A percentile compares a stretch with the other conserved stretches of the same genome.
phyloP scores from a whole-genome alignment of 1,140 invertebrate species.

The Danaus plexippus region DNA sequence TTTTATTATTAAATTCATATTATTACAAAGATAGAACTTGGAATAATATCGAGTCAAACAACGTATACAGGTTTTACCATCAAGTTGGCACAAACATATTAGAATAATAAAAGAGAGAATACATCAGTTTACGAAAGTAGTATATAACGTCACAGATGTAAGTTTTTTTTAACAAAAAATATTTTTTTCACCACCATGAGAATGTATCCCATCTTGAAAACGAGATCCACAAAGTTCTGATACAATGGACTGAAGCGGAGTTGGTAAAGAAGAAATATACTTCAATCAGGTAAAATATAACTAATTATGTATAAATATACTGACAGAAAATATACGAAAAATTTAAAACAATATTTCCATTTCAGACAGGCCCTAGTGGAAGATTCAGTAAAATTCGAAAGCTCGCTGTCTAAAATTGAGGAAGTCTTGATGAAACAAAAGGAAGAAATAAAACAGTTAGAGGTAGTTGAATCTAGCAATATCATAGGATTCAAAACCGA shows the following conservation, averaged over 20 bases:
- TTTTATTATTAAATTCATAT: no score
- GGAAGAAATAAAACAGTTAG: slow-evolving; percentile 79
- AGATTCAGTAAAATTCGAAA: slow-evolving; percentile 81
- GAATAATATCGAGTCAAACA: no score
- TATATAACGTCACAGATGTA: no score
- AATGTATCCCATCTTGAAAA: slow-evolving; percentile 81
- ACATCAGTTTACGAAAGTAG: no score
- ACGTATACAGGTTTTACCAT: no score
- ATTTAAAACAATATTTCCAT: slow-evolving; percentile 2
- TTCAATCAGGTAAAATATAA: slow-evolving; percentile 72
- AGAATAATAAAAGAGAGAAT: no score
- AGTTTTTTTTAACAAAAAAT: no score
- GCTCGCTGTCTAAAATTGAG: slow-evolving; percentile 78
- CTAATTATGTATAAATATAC: background rate
- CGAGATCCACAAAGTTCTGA: slow-evolving; percentile 81
- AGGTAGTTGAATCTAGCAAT: slow-evolving; percentile 51
- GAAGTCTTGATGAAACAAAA: slow-evolving; percentile 77
- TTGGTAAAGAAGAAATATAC: slow-evolving; percentile 83
- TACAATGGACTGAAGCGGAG: slow-evolving; percentile 85
- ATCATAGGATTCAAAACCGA: no score
- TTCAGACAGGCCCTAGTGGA: slow-evolving; percentile 76
- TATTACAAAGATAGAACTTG: no score
- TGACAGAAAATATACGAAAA: background rate
- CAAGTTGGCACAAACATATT: no score
- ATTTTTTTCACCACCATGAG: slow-evolving; percentile 45